Evolutionary conservation across 1,140 invertebrate genomes (phyloP).

Genomic region (Spodoptera frugiperda): DNA sequence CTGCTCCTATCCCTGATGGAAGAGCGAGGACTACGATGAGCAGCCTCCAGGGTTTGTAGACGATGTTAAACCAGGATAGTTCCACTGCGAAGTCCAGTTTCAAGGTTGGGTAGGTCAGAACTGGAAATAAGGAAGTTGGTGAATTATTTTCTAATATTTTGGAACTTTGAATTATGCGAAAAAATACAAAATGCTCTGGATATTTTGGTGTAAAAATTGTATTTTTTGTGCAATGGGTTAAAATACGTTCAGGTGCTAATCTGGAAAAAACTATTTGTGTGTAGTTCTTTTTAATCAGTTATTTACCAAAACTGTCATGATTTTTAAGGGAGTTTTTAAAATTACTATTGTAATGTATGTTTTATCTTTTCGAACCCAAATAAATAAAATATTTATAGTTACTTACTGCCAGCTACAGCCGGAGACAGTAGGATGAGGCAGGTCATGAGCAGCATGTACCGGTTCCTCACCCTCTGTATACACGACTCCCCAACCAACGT

Average conservation of each 20-base stretch:
- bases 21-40: conserved; percentile 88
- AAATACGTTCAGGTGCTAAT: too few relatives aligned
- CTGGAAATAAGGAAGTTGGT: conserved; percentile 59
- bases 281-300: too few relatives aligned
- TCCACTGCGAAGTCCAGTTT: conserved; percentile 76
- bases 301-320: too few relatives aligned
- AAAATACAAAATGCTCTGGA: too few relatives aligned
- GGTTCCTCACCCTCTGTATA: conserved; percentile 66
- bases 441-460: conserved; percentile 79
- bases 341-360: too few relatives aligned
- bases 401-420: conserved; percentile 70
- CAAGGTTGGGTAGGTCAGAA: conserved; percentile 77
- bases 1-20: conserved; percentile 87
- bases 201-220: too few relatives aligned
- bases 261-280: too few relatives aligned
- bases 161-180: too few relatives aligned
- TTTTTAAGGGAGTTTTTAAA: too few relatives aligned
- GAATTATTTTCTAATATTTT: too few relatives aligned
- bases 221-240: too few relatives aligned
- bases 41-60: conserved; percentile 89
- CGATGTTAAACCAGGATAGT: conserved; percentile 72
- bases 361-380: too few relatives aligned
- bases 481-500: conserved; percentile 78
- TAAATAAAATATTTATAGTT: not conserved
- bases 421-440: conserved; percentile 74